phyloP scores from a whole-genome alignment of 2,113 vertebrate species.

The Monarcha castaneiventris region DNA sequence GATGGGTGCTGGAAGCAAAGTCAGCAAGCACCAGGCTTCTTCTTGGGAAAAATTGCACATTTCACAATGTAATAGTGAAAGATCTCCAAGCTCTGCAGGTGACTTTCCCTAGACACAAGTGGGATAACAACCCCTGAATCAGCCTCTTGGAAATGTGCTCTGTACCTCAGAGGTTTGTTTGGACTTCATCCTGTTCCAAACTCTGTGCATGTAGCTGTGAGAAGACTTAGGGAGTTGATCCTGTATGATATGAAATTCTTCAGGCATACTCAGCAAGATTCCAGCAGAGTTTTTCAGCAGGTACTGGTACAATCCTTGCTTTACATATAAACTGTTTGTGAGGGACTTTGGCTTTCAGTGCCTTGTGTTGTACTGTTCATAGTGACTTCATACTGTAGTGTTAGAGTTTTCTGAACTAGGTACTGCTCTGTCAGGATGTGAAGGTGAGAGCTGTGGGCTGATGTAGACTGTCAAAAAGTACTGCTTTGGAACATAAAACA shows the following conservation, averaged over 20 bases:
- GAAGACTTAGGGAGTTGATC: not conserved
- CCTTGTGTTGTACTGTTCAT: not conserved
- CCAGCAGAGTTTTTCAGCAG: not conserved
- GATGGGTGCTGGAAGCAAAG: not conserved
- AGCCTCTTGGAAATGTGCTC: not conserved
- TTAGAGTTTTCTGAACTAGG: not conserved
- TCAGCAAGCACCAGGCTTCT: not conserved
- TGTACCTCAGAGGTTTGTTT: not conserved
- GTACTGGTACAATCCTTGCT: not conserved
- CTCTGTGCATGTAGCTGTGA: not conserved
- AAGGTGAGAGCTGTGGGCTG: not conserved
- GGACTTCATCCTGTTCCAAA: not conserved
- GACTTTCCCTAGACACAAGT: not conserved
- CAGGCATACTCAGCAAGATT: not conserved
- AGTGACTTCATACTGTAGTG: not conserved
- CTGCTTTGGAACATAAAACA: not conserved
- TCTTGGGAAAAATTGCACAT: not conserved
- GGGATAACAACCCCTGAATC: not conserved
- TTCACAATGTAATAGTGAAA: not conserved
- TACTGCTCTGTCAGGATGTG: not conserved
- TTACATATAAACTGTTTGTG: not conserved
- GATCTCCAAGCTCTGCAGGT: not conserved
- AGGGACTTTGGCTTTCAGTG: not conserved
- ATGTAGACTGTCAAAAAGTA: not conserved
- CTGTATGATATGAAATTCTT: not conserved